Conservation (phyloP, 2,113 vertebrate genomes). For the Herpetotheres cachinnans region DNA sequence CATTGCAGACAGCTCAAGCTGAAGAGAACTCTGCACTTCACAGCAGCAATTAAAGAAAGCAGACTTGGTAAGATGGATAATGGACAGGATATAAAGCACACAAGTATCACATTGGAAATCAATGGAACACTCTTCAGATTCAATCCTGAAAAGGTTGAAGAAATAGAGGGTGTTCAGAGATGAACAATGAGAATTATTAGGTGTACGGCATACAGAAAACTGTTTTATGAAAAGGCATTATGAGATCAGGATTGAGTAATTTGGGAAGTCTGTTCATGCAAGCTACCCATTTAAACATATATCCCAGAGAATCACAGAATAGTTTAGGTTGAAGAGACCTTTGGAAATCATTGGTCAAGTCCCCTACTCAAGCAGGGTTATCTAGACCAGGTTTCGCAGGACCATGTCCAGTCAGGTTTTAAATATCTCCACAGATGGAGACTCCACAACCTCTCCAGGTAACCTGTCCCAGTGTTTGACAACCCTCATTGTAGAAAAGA, state of each 20-base stretch:
- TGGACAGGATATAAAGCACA: neutral
- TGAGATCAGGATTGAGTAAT: neutral
- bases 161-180: neutral
- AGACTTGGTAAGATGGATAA: constrained; percentile 7
- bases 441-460: neutral
- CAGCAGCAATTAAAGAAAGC: neutral
- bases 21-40: neutral
- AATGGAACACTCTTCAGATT: neutral
- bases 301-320: neutral
- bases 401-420: neutral
- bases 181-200: neutral
- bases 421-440: neutral
- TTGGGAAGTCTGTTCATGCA: neutral
- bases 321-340: neutral
- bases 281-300: neutral
- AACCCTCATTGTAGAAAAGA: neutral
- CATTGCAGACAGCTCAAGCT: neutral
- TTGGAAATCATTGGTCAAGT: neutral
- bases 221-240: neutral
- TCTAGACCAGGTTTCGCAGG: neutral
- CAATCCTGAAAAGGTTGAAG: neutral
- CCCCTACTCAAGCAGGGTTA: neutral
- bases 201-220: neutral
- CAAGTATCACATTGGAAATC: constrained; percentile 11
- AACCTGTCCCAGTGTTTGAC: neutral